These are phyloP conservation scores for Poicephalus gulielmi DNA, from an alignment of 2,113 vertebrate genomes.

Conservation along the genomic window DNA sequence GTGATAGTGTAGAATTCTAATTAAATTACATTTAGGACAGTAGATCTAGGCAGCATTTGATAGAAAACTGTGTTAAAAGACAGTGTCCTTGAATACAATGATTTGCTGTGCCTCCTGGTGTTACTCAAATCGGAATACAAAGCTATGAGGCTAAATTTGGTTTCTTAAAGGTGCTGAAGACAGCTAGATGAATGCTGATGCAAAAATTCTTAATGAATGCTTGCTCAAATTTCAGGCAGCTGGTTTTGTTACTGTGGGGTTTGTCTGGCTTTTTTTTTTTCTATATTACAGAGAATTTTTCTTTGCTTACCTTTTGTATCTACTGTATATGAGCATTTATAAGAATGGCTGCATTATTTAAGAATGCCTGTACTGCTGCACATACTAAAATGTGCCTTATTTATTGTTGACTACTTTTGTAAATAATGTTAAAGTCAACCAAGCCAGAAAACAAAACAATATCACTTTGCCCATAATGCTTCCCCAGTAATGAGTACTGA, in stretches of 20 bases:
- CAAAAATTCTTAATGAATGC: not conserved
- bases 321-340: not conserved
- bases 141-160: not conserved
- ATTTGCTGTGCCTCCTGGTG: not conserved
- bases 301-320: not conserved
- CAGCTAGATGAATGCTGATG: not conserved
- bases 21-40: not conserved
- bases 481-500: not conserved
- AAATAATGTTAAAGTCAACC: not conserved
- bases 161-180: not conserved
- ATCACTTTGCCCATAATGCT: not conserved
- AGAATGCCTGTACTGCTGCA: not conserved
- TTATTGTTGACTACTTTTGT: not conserved
- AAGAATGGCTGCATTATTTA: not conserved
- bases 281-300: not conserved
- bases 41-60: not conserved
- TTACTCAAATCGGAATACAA: not conserved
- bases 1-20: not conserved
- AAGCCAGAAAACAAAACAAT: not conserved
- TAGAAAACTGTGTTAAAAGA: not conserved
- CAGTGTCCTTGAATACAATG: not conserved
- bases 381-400: not conserved
- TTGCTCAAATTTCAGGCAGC: not conserved
- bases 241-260: not conserved
- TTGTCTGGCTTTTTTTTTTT: not conserved